Base-by-base conservation (phyloP, 1,140 invertebrate species). In the Aphidius gifuensis region DNA sequence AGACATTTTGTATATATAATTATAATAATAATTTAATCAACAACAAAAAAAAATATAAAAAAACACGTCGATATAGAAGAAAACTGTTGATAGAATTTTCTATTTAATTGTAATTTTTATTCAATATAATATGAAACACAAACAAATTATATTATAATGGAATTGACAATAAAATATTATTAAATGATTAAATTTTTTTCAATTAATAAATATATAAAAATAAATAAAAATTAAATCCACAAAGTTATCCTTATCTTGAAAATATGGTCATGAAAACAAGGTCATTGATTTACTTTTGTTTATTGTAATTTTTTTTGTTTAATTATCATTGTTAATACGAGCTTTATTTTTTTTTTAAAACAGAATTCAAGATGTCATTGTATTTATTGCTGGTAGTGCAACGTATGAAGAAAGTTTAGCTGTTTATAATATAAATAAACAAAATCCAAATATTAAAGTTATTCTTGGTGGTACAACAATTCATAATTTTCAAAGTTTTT, bases 371-470 rank as follows among this genome's bases (percentile, higher is more conserved):
- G 94, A 98, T 76, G 85, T 99, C 4, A 91, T 99, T 53, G 87
- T 98, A 7, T 99, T 99, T 73, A 90, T 98, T 21, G 87, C 99
- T 65, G 97, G 97, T 23, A 97, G 97, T n/a, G 85, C 90, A 21
- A 99, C 97, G 0, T 99, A 97, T 74, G 97, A 98, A 79, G 97
- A 99, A 82, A 90, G 95, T 4, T 76, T 93, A 5, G 86, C 88
- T 51, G 90, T 98, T 6, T 87, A 98, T 79, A 90, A 74, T 80
- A 96, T 62, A 93, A 98, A 80, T 85, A 90, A 80, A 82, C 83
- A 67, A 65, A 86, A 88, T 71, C 84, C 87, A 9, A 90, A 89
- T 5, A 88, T 91, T 43, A 85, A 88, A 69, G 86, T 98, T 40
- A 83, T 98, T 60, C 81, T 98, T 0, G 96, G 96, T 40, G 94